A percentile compares a stretch with the other conserved stretches of the same genome.
Conservation (phyloP, 2,113 vertebrate genomes). For the Nyctereutes procyonoides region DNA sequence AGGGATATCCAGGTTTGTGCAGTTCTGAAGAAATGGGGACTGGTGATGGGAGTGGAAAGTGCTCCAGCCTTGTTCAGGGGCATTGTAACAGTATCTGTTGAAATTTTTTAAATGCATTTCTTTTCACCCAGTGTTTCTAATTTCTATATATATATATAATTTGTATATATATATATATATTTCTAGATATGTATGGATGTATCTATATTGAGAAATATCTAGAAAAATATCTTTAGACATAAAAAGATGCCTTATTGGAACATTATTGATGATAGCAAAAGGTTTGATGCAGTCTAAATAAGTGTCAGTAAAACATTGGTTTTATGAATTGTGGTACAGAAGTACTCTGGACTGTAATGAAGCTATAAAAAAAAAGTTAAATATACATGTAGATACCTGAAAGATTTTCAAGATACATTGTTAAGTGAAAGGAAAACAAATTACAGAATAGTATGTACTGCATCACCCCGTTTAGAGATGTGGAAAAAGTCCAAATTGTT, state of each 20-base stretch:
- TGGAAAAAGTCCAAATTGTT: not conserved
- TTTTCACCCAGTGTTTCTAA: not conserved
- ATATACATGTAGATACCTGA: not conserved
- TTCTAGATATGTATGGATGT: not conserved
- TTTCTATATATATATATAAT: not conserved
- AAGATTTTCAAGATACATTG: not conserved
- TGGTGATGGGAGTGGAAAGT: not conserved
- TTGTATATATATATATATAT: not conserved
- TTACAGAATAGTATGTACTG: not conserved
- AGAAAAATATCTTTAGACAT: constrained; percentile 27
- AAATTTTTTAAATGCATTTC: not conserved
- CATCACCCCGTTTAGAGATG: not conserved
- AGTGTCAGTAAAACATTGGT: not conserved
- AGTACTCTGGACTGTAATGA: not conserved
- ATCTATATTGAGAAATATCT: not conserved
- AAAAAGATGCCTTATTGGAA: not conserved
- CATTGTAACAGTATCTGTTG: not conserved
- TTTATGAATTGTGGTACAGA: constrained; percentile 27
- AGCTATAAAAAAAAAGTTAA: not conserved
- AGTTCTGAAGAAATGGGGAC: not conserved
- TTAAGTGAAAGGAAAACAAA: not conserved
- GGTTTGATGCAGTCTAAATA: not conserved
- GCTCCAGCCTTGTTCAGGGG: not conserved
- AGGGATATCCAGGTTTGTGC: not conserved
- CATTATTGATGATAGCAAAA: constrained; percentile 10